These are phyloP conservation scores for Steinernema scapterisci DNA, from an alignment of 2,888 invertebrate species.

Conservation along the genomic window DNA sequence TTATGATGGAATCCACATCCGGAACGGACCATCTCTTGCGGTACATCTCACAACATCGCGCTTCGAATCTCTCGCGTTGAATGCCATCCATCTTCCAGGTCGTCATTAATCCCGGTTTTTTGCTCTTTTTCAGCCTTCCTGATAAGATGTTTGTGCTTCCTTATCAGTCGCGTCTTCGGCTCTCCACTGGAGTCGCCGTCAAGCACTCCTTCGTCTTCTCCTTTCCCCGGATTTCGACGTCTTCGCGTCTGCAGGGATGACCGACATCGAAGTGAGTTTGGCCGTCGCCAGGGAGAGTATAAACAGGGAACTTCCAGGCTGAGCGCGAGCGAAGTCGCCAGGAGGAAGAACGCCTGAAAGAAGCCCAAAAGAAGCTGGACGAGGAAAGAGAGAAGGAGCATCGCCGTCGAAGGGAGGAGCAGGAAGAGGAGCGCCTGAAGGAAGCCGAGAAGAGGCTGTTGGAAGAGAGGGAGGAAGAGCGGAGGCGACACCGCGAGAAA, in stretches of 20 bases:
- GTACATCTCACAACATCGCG: too few species aligned
- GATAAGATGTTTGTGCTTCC: background rate
- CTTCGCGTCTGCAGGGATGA: background rate
- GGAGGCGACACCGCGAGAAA: background rate
- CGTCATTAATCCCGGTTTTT: background rate
- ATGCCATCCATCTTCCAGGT: too few species aligned
- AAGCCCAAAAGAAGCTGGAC: too few species aligned
- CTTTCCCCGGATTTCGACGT: too few species aligned
- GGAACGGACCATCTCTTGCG: too few species aligned
- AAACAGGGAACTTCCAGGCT: background rate
- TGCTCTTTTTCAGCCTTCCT: background rate
- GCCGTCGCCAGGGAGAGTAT: background rate
- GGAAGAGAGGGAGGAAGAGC: conserved; percentile 7
- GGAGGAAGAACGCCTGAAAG: background rate
- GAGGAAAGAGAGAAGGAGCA: too few species aligned
- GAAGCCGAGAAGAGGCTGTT: background rate
- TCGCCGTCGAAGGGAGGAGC: background rate
- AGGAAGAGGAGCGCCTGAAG: background rate
- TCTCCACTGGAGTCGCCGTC: too few species aligned
- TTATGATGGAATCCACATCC: too few species aligned
- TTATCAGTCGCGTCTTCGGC: conserved; percentile 11
- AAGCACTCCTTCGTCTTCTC: too few species aligned
- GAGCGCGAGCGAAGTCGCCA: background rate
- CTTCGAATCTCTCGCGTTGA: too few species aligned
- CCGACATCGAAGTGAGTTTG: background rate